Evolutionary conservation across 2,797 vertebrate genomes (phyloP).

Genomic region (Moxostoma hubbsi): DNA sequence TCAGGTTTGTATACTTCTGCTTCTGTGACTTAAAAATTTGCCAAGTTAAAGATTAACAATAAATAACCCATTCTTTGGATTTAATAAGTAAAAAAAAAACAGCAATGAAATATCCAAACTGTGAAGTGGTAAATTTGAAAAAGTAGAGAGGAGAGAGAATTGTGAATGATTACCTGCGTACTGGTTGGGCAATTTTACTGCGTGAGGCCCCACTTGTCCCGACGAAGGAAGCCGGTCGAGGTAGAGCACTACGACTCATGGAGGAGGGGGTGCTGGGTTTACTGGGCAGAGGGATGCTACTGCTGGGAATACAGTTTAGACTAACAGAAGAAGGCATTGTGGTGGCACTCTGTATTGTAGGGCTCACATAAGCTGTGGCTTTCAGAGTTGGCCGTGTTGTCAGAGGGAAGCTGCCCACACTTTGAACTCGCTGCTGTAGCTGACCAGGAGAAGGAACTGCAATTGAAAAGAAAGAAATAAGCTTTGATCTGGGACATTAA

Average conservation of each 20-base stretch:
- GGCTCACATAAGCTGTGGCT: slow-evolving; percentile 97
- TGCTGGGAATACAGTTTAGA: slow-evolving; percentile 82
- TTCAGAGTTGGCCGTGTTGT: slow-evolving; percentile 86
- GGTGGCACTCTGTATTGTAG: slow-evolving; percentile 87
- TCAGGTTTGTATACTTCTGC: no score
- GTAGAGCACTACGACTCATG: slow-evolving; percentile 87
- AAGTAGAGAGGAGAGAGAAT: not conserved
- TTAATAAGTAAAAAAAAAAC: no score
- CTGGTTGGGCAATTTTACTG: slow-evolving; percentile 88
- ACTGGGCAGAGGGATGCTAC: slow-evolving; percentile 83
- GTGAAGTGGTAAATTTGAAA: not conserved
- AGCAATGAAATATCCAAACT: not conserved
- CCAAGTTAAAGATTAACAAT: no score
- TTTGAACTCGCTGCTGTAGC: slow-evolving; percentile 91
- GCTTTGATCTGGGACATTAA: not conserved
- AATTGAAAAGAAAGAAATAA: slow-evolving; percentile 60
- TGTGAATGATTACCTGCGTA: slow-evolving; percentile 77
- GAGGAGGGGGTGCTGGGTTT: slow-evolving; percentile 79
- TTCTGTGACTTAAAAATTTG: no score
- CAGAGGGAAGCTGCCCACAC: slow-evolving; percentile 89
- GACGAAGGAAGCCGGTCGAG: slow-evolving; percentile 88
- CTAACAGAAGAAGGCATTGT: slow-evolving; percentile 79
- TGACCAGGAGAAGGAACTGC: slow-evolving; percentile 94
- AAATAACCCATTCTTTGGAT: no score
- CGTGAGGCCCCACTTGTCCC: slow-evolving; percentile 84